Evolutionary conservation across 1,140 invertebrate species (phyloP), one percentile per base, ranked within the genome.

Genomic region (Procambarus virginalis): DNA sequence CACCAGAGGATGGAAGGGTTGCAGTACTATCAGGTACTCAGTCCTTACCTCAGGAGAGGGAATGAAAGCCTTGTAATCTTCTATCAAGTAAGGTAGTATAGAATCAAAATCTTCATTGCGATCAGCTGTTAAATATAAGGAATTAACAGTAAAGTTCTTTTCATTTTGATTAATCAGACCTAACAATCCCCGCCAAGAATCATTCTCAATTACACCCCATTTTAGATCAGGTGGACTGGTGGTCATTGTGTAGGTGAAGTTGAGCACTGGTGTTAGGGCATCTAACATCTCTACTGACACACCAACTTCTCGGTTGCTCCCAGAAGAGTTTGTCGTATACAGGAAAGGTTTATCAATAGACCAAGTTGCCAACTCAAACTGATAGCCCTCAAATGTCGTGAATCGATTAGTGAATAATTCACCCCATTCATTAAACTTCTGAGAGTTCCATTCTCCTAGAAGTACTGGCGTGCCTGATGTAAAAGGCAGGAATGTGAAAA

Each of bases 181-280:
- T 8, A 84, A 73, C 46, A 90, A 49, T 34, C 81, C 88, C 20
- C 48, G 55, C 88, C 88, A 90, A 45, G 88, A 75, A 10, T 81
- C 81, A 58, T 90, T 90, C 64, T 90, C 88, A 22, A 75, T 73
- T 55, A 49, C 88, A 12, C 80, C 87, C 87, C 80, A 89, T 64
- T 89, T 73, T 51, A 73, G 51, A 34, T 83, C 88, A 12, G 88
- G 76, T 10, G 88, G 48, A n/a, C 77, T 68, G 12, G 34, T 34
- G 2, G 88, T 90, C 20, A 90, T 20, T 8, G 70, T 75, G 73
- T 84, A 90, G 12, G 81, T 78, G 51, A 76, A 84, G 64, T 90
- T 90, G 4, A 90, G 49, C 20, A 49, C 49, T 78, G 46, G 49
- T 17, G 75, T 46, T n/a, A 90, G 22, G 17, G 88, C 73, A 45